These are phyloP conservation scores for Euwallacea fornicatus DNA, from an alignment of 1,140 invertebrate genomes.

Conservation along the genomic window DNA sequence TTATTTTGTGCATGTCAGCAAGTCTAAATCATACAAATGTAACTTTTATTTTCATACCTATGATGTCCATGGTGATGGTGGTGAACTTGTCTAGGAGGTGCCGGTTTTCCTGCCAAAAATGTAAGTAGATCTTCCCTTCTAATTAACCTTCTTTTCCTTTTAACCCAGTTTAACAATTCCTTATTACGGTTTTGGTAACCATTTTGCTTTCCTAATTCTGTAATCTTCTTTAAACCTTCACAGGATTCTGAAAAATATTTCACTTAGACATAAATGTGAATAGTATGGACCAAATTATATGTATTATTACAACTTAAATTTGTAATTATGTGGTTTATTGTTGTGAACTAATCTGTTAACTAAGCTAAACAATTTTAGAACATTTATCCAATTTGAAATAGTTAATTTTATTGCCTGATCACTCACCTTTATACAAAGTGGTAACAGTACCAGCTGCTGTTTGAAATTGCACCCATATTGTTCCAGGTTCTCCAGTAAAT, in stretches of 20 bases:
- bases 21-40: too few relatives aligned
- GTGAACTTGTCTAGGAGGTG: conserved; percentile 57
- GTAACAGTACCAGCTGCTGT: conserved; percentile 79
- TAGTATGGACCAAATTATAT: too few relatives aligned
- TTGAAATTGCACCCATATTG: conserved; percentile 79
- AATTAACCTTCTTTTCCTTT: conserved; percentile 69
- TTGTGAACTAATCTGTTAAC: too few relatives aligned
- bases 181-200: conserved; percentile 74
- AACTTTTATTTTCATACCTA: conserved; percentile 8
- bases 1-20: too few relatives aligned
- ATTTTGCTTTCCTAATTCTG: conserved; percentile 70
- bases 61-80: conserved; percentile 46
- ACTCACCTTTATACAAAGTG: conserved; percentile 75
- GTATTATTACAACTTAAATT: too few relatives aligned
- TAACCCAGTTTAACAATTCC: conserved; percentile 79
- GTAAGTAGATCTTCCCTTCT: conserved; percentile 75
- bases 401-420: conserved; percentile 1
- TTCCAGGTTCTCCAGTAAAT: conserved; percentile 62
- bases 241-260: conserved; percentile 64
- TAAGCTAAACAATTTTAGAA: neutral
- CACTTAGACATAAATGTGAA: too few relatives aligned
- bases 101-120: conserved; percentile 76
- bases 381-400: conserved; percentile 8
- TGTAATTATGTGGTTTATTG: too few relatives aligned
- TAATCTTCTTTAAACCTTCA: conserved; percentile 69